Conservation (phyloP, 2,888 invertebrate species). For the Limnephilus marmoratus region DNA sequence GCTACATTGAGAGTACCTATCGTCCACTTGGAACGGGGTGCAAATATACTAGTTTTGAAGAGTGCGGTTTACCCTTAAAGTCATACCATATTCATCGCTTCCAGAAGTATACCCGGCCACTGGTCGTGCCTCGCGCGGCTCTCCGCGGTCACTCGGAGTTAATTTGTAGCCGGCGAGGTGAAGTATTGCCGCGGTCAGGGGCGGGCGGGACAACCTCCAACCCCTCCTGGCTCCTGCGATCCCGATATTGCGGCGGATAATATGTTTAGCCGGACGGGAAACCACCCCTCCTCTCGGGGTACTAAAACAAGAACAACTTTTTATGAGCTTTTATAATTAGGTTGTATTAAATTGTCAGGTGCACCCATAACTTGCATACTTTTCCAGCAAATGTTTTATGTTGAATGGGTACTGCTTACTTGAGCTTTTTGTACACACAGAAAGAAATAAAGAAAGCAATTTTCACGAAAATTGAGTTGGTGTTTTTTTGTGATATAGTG, state of each 20-base stretch:
- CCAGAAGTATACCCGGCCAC: background rate
- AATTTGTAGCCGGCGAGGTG: slow-evolving; percentile 57
- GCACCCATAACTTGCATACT: background rate
- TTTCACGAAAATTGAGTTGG: too few relatives aligned
- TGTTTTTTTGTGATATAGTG: background rate
- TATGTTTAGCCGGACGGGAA: slow-evolving; percentile 17
- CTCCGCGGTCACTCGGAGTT: slow-evolving; percentile 45
- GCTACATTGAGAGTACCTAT: background rate
- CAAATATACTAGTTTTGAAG: background rate
- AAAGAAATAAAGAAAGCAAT: background rate
- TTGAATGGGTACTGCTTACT: background rate
- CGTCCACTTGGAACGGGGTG: background rate
- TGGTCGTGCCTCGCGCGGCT: background rate
- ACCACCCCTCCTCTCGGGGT: background rate
- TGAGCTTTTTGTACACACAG: background rate
- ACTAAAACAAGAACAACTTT: background rate
- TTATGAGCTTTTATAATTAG: background rate
- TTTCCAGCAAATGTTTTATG: background rate
- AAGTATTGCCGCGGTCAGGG: slow-evolving; percentile 57
- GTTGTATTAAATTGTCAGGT: background rate
- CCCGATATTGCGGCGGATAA: slow-evolving; percentile 36
- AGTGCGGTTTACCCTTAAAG: background rate
- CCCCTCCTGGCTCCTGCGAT: slow-evolving; percentile 2
- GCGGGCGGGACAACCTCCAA: background rate
- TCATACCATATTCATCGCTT: slow-evolving; percentile 2